Evolutionary conservation across 2,113 vertebrate species (phyloP), one percentile per base, ranked within the genome.

Genomic region (Nyctereutes procyonoides): DNA sequence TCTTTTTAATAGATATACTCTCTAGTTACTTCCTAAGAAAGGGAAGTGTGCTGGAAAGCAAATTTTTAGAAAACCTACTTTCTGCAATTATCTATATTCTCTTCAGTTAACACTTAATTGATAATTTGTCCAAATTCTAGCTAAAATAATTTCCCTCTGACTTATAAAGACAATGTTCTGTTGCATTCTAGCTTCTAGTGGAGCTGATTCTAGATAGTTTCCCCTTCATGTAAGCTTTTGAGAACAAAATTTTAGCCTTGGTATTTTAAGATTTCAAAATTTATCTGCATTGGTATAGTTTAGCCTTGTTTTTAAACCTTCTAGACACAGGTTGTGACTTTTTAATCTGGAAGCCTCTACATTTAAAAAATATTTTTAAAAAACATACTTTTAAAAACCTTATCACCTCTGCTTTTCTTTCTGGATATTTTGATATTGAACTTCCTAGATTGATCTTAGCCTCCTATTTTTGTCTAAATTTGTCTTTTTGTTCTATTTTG

Each of bases 221-320:
- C 8, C 1, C 15, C 13, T 43, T 19, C 14, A 2, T 73, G 4
- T n/a, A 71, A 74, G 43, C 51, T 86, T 74, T 85, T 79, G 56
- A 90, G 35, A 63, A 19, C 13, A 76, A 48, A 76, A 76, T 73
- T 86, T 81, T 80, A 55, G 17, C 15, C 15, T 16, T 67, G 38
- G 26, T 93, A 20, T 84, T 88, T 11, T 92, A 76, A 88, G 65
- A 55, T 81, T 96, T 96, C 51, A 92, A 81, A 93, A 71, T 51
- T 15, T 55, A 15, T 93, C 30, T 69, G 16, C 15, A 51, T 62
- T 71, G 48, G n/a, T 84, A 83, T 24, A 53, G 32, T 9, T n/a
- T 79, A 53, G 28, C 5, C 16, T 76, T 77, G 13, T 76, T 76
- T 76, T 67, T 12, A 8, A 60, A 28, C 11, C 60, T 91, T 84